Conservation (phyloP, 37 sponge, comb jelly and placozoan species). For the Cliona cf. orientalis region DNA sequence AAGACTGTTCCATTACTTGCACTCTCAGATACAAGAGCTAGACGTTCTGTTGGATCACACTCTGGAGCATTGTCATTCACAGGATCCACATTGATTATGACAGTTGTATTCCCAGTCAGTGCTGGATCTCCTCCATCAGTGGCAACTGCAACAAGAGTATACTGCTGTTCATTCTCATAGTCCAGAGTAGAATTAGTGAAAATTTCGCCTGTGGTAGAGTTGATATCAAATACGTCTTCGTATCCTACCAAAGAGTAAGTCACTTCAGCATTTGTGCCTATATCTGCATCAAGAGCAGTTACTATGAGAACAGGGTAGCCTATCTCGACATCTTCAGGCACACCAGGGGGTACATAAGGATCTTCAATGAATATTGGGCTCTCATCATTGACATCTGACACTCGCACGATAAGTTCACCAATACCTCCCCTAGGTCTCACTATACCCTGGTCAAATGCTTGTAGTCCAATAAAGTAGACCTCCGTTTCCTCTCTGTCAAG, state of each 20-base stretch:
- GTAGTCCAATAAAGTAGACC: constrained; percentile 30
- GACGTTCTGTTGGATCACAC: constrained; percentile 33
- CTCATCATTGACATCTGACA: constrained; percentile 68
- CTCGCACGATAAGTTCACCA: constrained; percentile 58
- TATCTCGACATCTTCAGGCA: constrained; percentile 45
- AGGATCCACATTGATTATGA: constrained; percentile 51
- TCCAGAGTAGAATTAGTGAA: constrained; percentile 25
- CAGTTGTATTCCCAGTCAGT: constrained; percentile 29
- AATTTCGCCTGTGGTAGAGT: constrained; percentile 63
- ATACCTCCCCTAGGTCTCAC: constrained; percentile 5
- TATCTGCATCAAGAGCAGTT: constrained; percentile 49
- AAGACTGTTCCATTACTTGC: constrained; percentile 18
- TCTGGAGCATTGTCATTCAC: constrained; percentile 80
- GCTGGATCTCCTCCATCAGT: constrained; percentile 36
- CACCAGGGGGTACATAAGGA: background rate
- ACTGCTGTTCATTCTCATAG: constrained; percentile 49
- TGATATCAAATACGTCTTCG: constrained; percentile 39
- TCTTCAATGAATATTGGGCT: constrained; percentile 48
- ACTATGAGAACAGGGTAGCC: constrained; percentile 25
- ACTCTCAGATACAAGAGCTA: constrained; percentile 51
- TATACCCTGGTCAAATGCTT: constrained; percentile 34
- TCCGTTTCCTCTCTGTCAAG: constrained; percentile 63
- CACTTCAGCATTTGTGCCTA: constrained; percentile 50
- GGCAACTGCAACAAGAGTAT: constrained; percentile 57
- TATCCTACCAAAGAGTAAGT: constrained; percentile 34